Evolutionary conservation across 2,888 invertebrate species (phyloP).

Genomic region (Chalcosyrphus nemorum): DNA sequence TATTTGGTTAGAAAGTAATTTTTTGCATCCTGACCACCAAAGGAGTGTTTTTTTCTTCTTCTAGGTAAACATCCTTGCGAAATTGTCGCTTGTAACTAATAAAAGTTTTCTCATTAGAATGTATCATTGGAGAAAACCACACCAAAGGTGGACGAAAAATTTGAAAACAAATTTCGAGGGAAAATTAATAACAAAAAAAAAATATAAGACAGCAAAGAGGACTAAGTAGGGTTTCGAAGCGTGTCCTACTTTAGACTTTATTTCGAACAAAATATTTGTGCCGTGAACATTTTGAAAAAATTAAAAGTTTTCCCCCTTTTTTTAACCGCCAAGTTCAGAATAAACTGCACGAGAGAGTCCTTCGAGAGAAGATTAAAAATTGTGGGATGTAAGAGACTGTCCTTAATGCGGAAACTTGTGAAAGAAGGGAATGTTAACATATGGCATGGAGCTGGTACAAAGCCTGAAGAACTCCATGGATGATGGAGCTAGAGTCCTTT

Average conservation of each 20-base stretch:
- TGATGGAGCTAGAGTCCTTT: too few relatives aligned
- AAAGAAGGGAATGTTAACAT: too few relatives aligned
- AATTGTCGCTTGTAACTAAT: conserved; percentile 32
- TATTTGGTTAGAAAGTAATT: not conserved
- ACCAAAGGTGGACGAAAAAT: conserved; percentile 34
- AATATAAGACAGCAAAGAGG: not conserved
- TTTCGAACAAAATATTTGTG: not conserved
- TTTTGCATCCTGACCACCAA: conserved; percentile 2
- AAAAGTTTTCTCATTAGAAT: conserved; percentile 61
- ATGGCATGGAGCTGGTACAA: too few relatives aligned
- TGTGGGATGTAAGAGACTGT: too few relatives aligned
- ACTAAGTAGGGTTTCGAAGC: not conserved
- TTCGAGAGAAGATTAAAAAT: too few relatives aligned
- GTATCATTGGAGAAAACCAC: conserved; percentile 39
- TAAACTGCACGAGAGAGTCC: too few relatives aligned
- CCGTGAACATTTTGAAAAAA: not conserved
- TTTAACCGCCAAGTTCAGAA: too few relatives aligned
- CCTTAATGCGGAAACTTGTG: too few relatives aligned
- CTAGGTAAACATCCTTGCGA: conserved; percentile 25
- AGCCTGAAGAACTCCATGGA: too few relatives aligned
- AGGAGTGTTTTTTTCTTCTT: not conserved
- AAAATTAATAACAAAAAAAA: conserved; percentile 14
- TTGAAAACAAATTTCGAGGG: conserved; percentile 21
- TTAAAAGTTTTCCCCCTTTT: too few relatives aligned
- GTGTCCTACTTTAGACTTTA: too few relatives aligned